These are phyloP conservation scores for Typhlichthys subterraneus DNA, from an alignment of 2,797 vertebrate species.

Conservation along the genomic window DNA sequence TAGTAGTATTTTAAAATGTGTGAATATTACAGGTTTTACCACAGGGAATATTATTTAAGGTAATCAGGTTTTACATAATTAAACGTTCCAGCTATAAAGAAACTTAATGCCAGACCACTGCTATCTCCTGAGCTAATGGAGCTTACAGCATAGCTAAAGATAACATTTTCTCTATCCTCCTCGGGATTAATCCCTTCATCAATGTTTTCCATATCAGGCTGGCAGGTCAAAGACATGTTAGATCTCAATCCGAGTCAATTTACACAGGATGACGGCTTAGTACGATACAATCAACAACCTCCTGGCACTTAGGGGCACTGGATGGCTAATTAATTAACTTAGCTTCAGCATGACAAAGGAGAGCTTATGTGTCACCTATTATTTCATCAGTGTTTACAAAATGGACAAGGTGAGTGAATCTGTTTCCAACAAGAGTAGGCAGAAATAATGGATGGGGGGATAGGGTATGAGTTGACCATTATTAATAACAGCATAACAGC, in stretches of 20 bases:
- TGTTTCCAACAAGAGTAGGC: slow-evolving; percentile 27
- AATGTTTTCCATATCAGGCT: slow-evolving; percentile 64
- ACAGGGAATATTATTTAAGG: not conserved
- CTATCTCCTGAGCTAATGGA: slow-evolving; percentile 50
- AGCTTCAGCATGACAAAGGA: slow-evolving; percentile 57
- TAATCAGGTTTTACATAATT: slow-evolving; percentile 11
- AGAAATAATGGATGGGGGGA: slow-evolving; percentile 8
- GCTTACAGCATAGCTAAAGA: slow-evolving; percentile 60
- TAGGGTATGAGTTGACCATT: slow-evolving; percentile 24
- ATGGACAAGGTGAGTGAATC: slow-evolving; percentile 43
- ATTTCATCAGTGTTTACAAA: slow-evolving; percentile 63
- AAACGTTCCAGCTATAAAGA: slow-evolving; percentile 9
- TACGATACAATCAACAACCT: slow-evolving; percentile 75
- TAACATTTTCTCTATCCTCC: slow-evolving; percentile 67
- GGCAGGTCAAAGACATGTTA: slow-evolving; percentile 75
- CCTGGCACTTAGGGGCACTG: slow-evolving; percentile 53
- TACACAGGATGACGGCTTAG: slow-evolving; percentile 73
- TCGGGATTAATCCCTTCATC: slow-evolving; percentile 67
- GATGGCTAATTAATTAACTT: slow-evolving; percentile 75
- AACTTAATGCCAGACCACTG: slow-evolving; percentile 19
- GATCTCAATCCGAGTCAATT: slow-evolving; percentile 80
- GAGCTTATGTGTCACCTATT: slow-evolving; percentile 62
- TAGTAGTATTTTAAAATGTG: slow-evolving; percentile 6
- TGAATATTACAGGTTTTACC: not conserved
- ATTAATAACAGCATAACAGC: slow-evolving; percentile 14